Percentiles rank a stretch among this genome's conserved stretches.
phyloP scores from a whole-genome alignment of 2,888 invertebrate species.

The Erynnis tages region DNA sequence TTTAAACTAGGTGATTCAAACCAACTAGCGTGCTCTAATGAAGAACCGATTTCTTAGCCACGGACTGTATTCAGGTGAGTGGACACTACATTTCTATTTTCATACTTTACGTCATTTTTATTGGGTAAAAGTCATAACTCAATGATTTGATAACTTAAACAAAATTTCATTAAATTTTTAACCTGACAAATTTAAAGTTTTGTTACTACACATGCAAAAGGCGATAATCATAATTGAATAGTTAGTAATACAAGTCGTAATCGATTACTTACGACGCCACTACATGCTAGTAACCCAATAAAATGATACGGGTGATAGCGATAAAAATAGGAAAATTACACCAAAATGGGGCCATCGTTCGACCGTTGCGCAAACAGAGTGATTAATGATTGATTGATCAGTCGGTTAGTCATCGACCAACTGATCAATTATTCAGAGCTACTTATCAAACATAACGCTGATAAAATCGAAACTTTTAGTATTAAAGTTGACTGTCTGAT shows the following conservation, averaged over 20 bases:
- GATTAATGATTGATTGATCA: conserved; percentile 70
- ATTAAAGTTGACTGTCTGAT: background rate
- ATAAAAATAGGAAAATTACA: conserved; percentile 54
- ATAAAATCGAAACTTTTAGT: conserved; percentile 43
- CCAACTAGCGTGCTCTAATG: no score
- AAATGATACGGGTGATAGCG: conserved; percentile 45
- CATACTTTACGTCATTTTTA: no score
- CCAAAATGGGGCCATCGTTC: conserved; percentile 48
- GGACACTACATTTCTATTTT: no score
- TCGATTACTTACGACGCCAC: background rate
- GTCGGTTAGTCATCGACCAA: conserved; percentile 47
- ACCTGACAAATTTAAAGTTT: no score
- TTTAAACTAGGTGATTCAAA: no score
- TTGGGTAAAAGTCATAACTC: no score
- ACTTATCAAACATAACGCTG: conserved; percentile 55
- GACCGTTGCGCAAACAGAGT: conserved; percentile 59
- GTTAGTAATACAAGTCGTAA: background rate
- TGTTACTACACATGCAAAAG: no score
- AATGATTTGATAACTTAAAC: no score
- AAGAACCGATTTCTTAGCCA: no score
- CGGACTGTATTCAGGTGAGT: no score
- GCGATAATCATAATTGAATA: no score
- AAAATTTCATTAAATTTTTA: no score
- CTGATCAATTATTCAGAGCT: conserved; percentile 66
- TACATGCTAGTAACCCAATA: conserved; percentile 6